Evolutionary conservation across 37 sponge, comb jelly and placozoan species (phyloP).

Genomic region (Aphrocallistes beatrix): DNA sequence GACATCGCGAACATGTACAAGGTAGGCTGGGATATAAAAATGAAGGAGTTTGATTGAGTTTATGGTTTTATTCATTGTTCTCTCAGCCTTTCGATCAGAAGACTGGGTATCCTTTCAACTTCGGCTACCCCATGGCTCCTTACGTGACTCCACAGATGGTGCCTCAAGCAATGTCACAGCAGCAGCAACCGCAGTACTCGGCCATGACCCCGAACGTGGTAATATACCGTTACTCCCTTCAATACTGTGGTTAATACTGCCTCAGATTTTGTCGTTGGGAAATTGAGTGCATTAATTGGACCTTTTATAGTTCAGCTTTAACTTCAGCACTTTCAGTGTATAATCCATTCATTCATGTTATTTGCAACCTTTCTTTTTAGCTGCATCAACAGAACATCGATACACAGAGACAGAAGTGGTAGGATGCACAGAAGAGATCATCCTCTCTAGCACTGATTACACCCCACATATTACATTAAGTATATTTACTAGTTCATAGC

Average conservation of each 20-base stretch:
- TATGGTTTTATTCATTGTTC: not conserved
- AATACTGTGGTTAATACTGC: too few species aligned
- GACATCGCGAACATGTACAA: not conserved
- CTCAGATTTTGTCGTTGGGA: too few species aligned
- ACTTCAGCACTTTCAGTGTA: too few species aligned
- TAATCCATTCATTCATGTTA: not conserved
- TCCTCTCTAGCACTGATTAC: not conserved
- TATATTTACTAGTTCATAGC: constrained; percentile 12
- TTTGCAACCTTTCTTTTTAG: not conserved
- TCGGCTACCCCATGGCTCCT: constrained; percentile 6
- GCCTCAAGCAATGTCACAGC: not conserved
- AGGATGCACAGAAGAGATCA: not conserved
- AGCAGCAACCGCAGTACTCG: constrained; percentile 6
- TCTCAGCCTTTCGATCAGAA: not conserved
- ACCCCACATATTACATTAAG: constrained; percentile 8
- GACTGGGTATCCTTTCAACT: not conserved
- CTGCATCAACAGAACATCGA: not conserved
- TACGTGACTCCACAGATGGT: constrained; percentile 12
- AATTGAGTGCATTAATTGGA: too few species aligned
- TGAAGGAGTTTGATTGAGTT: too few species aligned
- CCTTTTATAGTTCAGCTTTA: too few species aligned
- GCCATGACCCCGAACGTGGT: not conserved
- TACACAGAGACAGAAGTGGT: not conserved
- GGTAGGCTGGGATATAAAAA: too few species aligned
- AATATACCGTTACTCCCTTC: not conserved